Evolutionary conservation across 2,113 vertebrate species (phyloP).

Genomic region (Eurystomus gularis): DNA sequence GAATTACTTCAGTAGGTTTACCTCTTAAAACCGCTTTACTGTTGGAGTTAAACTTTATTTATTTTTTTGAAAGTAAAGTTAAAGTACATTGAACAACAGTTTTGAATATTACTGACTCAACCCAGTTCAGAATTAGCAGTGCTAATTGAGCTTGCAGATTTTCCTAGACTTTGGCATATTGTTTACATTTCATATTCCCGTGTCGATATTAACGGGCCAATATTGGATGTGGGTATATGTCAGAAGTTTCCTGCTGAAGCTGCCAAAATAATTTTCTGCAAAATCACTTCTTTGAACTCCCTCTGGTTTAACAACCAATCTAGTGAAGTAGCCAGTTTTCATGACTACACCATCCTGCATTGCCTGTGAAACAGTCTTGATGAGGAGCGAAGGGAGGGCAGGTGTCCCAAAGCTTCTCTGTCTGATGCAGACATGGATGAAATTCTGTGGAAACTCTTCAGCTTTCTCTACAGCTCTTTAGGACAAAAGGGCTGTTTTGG

Average conservation of each 20-base stretch:
- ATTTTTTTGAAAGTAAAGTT: not conserved
- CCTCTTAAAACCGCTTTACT: not conserved
- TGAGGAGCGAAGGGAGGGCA: not conserved
- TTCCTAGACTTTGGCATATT: not conserved
- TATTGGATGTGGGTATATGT: fast-evolving
- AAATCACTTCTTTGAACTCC: not conserved
- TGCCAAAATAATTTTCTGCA: not conserved
- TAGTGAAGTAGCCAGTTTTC: not conserved
- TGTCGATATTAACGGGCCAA: not conserved
- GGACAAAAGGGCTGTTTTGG: not conserved
- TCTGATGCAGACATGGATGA: no score
- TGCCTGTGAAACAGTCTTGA: not conserved
- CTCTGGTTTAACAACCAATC: not conserved
- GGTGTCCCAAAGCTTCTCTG: not conserved
- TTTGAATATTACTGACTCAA: not conserved
- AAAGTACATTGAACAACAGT: not conserved
- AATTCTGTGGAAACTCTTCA: not conserved
- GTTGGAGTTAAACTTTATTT: not conserved
- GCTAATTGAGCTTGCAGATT: not conserved
- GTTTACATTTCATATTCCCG: not conserved
- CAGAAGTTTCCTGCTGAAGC: not conserved
- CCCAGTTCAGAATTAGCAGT: not conserved
- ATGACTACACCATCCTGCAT: not conserved
- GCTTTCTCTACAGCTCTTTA: not conserved
- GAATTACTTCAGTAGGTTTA: not conserved